Evolutionary conservation across 2,797 vertebrate species (phyloP).

Genomic region (Lagorchestes hirsutus): DNA sequence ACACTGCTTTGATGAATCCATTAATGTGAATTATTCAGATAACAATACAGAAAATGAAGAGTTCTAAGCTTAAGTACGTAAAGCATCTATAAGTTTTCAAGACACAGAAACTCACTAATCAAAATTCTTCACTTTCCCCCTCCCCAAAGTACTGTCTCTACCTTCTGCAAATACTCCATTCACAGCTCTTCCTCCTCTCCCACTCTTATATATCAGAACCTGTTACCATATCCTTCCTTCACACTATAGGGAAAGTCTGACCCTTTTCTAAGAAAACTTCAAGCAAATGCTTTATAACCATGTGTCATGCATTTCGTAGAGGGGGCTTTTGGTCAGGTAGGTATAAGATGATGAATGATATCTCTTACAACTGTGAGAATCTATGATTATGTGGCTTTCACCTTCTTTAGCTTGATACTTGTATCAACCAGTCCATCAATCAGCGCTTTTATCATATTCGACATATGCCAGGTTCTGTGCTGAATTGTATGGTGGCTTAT

Average conservation of each 20-base stretch:
- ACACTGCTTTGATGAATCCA: background rate
- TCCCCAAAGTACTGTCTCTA: background rate
- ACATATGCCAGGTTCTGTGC: background rate
- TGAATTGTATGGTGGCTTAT: background rate
- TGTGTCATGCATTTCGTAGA: background rate
- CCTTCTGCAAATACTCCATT: background rate
- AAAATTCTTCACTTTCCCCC: background rate
- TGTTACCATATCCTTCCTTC: background rate
- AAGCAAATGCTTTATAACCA: background rate
- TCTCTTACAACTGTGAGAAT: background rate
- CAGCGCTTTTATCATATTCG: background rate
- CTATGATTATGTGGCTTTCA: background rate
- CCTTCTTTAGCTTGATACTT: background rate
- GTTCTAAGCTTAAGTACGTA: background rate
- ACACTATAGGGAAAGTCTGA: background rate
- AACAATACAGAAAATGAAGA: background rate
- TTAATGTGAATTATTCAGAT: background rate
- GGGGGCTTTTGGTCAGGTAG: background rate
- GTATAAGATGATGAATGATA: background rate
- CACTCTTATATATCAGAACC: background rate
- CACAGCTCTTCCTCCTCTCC: background rate
- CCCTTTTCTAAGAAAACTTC: background rate
- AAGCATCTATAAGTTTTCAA: background rate
- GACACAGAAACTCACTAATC: background rate
- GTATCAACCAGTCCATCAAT: background rate